Percentiles rank a stretch among this genome's conserved stretches.
These are phyloP conservation scores for Megalops atlanticus DNA, from an alignment of 2,113 vertebrate genomes.

Conservation along the genomic window DNA sequence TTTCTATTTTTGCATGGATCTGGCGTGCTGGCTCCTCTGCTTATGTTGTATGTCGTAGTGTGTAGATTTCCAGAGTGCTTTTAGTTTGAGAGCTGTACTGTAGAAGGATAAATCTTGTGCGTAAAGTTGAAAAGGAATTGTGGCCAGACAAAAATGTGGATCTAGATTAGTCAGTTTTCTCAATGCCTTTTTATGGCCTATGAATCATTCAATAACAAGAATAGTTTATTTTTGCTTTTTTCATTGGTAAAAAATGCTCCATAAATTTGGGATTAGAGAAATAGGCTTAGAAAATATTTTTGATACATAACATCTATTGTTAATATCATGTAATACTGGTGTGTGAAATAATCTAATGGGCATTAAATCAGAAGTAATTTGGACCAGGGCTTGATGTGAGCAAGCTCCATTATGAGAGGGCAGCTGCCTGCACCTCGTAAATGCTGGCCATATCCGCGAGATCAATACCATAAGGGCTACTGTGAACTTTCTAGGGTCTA, in stretches of 20 bases:
- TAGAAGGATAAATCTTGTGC: background rate
- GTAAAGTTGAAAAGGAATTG: background rate
- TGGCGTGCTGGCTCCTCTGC: background rate
- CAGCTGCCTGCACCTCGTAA: constrained; percentile 36
- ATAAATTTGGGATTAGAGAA: background rate
- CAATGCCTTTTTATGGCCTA: background rate
- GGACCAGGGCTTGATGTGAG: background rate
- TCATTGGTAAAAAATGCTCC: background rate
- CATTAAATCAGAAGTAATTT: background rate
- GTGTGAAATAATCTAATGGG: background rate
- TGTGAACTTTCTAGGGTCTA: constrained; percentile 36
- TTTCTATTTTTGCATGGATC: constrained; percentile 13
- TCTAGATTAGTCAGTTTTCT: background rate
- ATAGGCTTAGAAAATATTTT: too few species aligned
- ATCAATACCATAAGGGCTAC: constrained; percentile 47
- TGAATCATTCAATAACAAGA: too few species aligned
- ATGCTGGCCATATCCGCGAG: constrained; percentile 33
- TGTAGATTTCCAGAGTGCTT: background rate
- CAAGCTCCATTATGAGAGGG: background rate
- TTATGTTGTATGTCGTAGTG: background rate
- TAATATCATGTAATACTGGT: too few species aligned
- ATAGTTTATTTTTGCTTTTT: background rate
- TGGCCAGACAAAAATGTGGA: background rate
- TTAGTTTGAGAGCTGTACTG: background rate
- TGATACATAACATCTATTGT: too few species aligned